Base-by-base conservation (phyloP, 2,113 vertebrate species). In the Ailurus styani region DNA sequence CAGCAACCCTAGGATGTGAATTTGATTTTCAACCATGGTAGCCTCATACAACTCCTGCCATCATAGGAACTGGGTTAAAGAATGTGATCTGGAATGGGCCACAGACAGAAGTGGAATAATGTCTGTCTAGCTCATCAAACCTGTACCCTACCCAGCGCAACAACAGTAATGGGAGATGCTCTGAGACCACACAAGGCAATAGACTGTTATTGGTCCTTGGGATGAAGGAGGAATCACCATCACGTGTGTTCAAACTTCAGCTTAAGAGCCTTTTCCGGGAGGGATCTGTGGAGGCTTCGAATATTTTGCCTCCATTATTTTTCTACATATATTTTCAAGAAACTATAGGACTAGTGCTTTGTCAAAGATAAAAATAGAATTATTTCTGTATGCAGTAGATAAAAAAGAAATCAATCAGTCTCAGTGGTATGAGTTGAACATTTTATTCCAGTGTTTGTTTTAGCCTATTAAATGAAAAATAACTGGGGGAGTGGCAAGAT, bases 391-490 rank as follows among this genome's bases (percentile, higher is more conserved):
- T 68, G 85, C 2, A 62, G 42, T 72, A 78, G 42, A 29, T 85
- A 73, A 18, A 66, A 55, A 95, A 66, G 25, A 96, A 96, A 72
- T 79, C 37, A 97, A 42, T 84, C 72, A 77, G 25, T 78, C 88
- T 96, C 66, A 57, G 11, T 93, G 52, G 7, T 86, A n/a, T 77
- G 3, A 93, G 95, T 94, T 55, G 34, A 75, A 45, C 52, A 93
- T 93, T 50, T 96, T 97, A 64, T 93, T 52, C 34, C 5, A 54
- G 4, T 42, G 7, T 21, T 95, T 87, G 34, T 70, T 95, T 75
- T 47, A 66, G 37, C 5, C 70, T 93, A 47, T 89, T 95, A 78
- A 57, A 34, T 91, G 72, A 93, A 96, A 95, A 60, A 90, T 34
- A 91, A 89, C 92, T 96, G 94, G n/a, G n/a, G n/a, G n/a, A n/a